A percentile compares a stretch with the other conserved stretches of the same genome.
Conservation (phyloP, 2,113 vertebrate species). For the Sinosuthora webbiana region DNA sequence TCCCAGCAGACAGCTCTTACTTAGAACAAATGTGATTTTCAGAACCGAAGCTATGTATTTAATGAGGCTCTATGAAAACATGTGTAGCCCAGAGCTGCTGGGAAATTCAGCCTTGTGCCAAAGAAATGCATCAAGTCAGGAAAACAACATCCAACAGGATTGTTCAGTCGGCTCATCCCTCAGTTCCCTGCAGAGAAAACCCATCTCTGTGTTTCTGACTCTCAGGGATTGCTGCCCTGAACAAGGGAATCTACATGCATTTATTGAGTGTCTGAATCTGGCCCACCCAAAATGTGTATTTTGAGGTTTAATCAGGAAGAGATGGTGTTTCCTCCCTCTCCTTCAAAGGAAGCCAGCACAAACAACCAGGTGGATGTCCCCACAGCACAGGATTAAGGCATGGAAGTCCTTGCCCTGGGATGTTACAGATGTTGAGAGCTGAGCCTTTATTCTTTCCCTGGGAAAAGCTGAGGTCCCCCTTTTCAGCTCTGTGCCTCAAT, state of each 20-base stretch:
- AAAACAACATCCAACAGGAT: not conserved
- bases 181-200: not conserved
- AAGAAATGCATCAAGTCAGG: not conserved
- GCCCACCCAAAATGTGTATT: not conserved
- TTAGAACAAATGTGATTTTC: slow-evolving; percentile 55
- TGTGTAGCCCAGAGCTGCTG: not conserved
- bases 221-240: not conserved
- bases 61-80: slow-evolving; percentile 16
- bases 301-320: not conserved
- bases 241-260: not conserved
- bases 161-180: not conserved
- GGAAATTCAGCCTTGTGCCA: not conserved
- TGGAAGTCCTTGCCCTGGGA: not conserved
- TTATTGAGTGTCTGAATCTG: not conserved
- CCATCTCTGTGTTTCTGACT: not conserved
- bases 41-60: not conserved
- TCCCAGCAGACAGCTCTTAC: slow-evolving; percentile 29
- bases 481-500: not conserved
- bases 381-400: not conserved
- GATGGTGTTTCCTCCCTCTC: not conserved
- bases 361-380: accelerated
- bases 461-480: not conserved
- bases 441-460: not conserved
- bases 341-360: not conserved
- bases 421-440: not conserved